These are phyloP conservation scores for Pipa parva DNA, from an alignment of 2,113 vertebrate species.

Conservation along the genomic window DNA sequence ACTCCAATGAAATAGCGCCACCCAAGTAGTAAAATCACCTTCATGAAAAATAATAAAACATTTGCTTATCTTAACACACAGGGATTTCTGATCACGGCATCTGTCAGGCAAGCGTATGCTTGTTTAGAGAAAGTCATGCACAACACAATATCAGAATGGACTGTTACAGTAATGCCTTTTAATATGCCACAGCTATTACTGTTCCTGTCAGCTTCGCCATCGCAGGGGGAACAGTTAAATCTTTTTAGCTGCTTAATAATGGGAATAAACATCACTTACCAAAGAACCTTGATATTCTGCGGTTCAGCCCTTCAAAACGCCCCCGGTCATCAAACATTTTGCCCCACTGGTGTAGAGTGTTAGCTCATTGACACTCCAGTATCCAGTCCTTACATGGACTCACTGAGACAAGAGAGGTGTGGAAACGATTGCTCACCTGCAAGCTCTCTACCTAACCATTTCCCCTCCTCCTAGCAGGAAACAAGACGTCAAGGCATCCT, in stretches of 20 bases:
- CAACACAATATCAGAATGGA: neutral
- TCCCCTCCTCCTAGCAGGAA: slow-evolving; percentile 22
- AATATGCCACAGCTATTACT: neutral
- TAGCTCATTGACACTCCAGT: neutral
- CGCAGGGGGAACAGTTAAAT: neutral
- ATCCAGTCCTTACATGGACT: neutral
- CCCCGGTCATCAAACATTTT: slow-evolving; percentile 36
- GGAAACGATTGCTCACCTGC: slow-evolving; percentile 23
- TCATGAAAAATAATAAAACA: no score
- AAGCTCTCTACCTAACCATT: neutral
- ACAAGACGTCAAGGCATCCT: slow-evolving; percentile 7
- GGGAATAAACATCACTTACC: slow-evolving; percentile 8
- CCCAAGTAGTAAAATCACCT: no score
- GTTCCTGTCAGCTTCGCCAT: neutral
- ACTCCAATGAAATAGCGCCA: no score
- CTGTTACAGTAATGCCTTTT: neutral
- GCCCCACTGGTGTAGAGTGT: neutral
- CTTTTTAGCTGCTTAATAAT: neutral
- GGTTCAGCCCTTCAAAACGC: slow-evolving; percentile 20
- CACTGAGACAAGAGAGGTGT: neutral
- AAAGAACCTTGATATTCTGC: slow-evolving; percentile 13
- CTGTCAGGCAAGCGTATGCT: no score
- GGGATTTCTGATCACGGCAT: no score
- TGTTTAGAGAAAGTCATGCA: no score
- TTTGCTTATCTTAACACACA: no score